Base-by-base conservation (phyloP, 1,140 invertebrate genomes). In the Nomia melanderi region DNA sequence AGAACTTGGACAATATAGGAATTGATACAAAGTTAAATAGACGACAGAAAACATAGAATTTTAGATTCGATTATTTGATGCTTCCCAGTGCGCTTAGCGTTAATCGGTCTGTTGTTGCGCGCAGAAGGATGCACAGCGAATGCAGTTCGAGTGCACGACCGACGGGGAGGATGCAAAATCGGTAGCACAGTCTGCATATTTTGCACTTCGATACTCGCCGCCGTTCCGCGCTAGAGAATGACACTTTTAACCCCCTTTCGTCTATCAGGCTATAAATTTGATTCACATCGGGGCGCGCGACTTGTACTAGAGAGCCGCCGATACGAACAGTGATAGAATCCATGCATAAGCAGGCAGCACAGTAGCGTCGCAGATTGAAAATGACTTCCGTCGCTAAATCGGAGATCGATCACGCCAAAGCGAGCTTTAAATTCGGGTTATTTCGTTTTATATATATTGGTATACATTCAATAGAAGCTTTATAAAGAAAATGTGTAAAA, bases 241-340 rank as follows among this genome's bases (percentile, higher is more conserved):
- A 75, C 72, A 75, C 20, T 31, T 33, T 53, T 39, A 29, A 20
- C 72, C 62, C 59, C 33, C 14, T 62, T 77, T 57, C 69, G n/a
- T 20, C 62, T 64, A 64, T 78, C 47, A 23, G 4, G 47, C 12
- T 27, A 54, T 50, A 78, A 78, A 78, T 78, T 78, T 47, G 50
- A 78, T 78, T 78, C 53, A 36, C 31, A 57, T 47, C 36, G 47
- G 39, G 27, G 23, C 44, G 44, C 9, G 47, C n/a, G n/a, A n/a
- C 44, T 29, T n/a, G 59, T 1, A 47, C 39, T 47, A 27, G 31
- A 33, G 47, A 25, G 33, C 47, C 41, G 17, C 27, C n/a, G 41
- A 64, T 31, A 33, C 59, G 59, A 56, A 7, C 67, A 73, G 67
- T 64, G 69, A 56, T 73, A 73, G 23, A 25, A 73, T 23, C 39